These are phyloP conservation scores for Metalampra italica DNA, from an alignment of 2,888 invertebrate species.

Conservation along the genomic window DNA sequence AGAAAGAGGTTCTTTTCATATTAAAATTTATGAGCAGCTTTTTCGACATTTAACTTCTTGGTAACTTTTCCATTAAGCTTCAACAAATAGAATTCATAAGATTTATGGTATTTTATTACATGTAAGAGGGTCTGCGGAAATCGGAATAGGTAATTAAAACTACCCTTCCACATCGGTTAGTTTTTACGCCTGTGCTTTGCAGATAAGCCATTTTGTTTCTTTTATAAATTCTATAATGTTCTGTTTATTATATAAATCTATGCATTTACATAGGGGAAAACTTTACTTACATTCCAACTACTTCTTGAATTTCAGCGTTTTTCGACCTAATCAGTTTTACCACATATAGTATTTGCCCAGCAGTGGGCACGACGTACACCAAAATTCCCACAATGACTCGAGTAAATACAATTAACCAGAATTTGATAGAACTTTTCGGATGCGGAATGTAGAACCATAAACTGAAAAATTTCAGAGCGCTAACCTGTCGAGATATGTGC, in stretches of 20 bases:
- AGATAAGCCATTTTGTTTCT: too few species aligned
- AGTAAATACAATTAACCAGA: constrained; percentile 29
- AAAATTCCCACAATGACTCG: constrained; percentile 26
- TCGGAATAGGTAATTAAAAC: background rate
- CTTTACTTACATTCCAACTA: constrained; percentile 44
- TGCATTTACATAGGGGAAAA: too few species aligned
- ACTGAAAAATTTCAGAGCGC: constrained; percentile 32
- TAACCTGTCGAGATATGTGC: constrained; percentile 37
- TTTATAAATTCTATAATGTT: too few species aligned
- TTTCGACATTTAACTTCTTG: background rate
- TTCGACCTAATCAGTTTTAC: constrained; percentile 32
- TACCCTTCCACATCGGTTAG: too few species aligned
- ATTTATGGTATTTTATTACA: background rate
- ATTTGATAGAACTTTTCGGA: constrained; percentile 26
- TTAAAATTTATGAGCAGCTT: constrained; percentile 1
- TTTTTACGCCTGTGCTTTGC: too few species aligned
- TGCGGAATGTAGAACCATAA: constrained; percentile 45
- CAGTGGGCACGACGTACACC: constrained; percentile 33
- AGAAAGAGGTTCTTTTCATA: background rate
- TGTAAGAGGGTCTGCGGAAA: background rate
- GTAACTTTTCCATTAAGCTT: background rate
- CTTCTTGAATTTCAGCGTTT: constrained; percentile 37
- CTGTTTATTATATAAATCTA: too few species aligned
- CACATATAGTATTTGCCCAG: constrained; percentile 36
- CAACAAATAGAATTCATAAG: background rate